These are phyloP conservation scores for Lipotes vexillifer DNA, from an alignment of 2,113 vertebrate genomes.

Conservation along the genomic window DNA sequence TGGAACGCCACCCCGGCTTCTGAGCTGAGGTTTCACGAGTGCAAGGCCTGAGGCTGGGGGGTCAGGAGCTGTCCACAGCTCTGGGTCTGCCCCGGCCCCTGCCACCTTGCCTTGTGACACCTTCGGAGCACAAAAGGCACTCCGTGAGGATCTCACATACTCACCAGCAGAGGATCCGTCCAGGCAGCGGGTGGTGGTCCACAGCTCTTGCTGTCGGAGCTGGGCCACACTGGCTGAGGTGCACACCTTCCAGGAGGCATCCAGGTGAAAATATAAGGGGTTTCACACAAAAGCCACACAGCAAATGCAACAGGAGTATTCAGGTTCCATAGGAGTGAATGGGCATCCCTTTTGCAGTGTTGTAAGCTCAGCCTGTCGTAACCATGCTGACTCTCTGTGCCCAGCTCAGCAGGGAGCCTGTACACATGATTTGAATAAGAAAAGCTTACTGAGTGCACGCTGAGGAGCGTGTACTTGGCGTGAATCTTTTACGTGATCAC, in stretches of 20 bases:
- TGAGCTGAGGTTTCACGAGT: neutral
- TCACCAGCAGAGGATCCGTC: rapidly evolving
- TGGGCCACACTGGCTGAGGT: rapidly evolving
- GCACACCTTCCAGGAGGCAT: rapidly evolving
- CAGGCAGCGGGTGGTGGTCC: rapidly evolving
- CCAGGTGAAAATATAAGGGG: rapidly evolving
- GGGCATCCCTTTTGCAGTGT: rapidly evolving
- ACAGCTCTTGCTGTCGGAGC: rapidly evolving
- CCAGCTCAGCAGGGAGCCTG: rapidly evolving
- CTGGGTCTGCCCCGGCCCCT: rapidly evolving
- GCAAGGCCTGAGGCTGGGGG: neutral
- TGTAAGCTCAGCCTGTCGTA: neutral
- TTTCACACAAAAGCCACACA: rapidly evolving
- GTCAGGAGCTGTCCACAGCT: rapidly evolving
- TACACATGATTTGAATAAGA: rapidly evolving
- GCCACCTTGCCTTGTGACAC: too few species aligned
- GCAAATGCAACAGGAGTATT: rapidly evolving
- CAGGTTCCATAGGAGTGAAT: neutral
- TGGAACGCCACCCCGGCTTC: neutral
- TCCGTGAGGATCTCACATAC: rapidly evolving
- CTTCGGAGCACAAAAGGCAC: too few species aligned
- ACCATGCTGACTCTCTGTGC: rapidly evolving
- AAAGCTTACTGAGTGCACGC: rapidly evolving
- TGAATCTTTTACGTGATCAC: neutral
- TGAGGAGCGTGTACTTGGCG: rapidly evolving